A percentile compares a stretch with the other conserved stretches of the same genome.
Conservation (phyloP, 2,797 vertebrate genomes). For the Anniella stebbinsi region DNA sequence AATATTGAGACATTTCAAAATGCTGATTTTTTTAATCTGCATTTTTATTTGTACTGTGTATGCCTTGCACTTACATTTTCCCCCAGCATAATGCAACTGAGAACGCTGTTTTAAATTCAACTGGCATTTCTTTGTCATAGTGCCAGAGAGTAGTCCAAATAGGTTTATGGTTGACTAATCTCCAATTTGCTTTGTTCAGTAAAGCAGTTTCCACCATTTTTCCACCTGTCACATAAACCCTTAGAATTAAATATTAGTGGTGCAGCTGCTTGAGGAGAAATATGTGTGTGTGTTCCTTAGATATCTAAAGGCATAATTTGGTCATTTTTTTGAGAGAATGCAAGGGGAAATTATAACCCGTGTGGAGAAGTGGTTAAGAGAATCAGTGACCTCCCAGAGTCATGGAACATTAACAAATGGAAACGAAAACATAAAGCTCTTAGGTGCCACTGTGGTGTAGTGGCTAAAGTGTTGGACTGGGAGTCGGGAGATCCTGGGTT, state of each 20-base stretch:
- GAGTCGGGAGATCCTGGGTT: no score
- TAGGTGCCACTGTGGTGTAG: no score
- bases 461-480: no score
- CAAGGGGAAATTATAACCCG: background rate
- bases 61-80: background rate
- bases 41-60: background rate
- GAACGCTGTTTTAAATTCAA: background rate
- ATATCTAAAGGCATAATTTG: background rate
- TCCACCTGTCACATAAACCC: background rate
- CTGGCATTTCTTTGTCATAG: background rate
- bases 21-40: background rate
- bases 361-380: background rate
- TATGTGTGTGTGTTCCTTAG: background rate
- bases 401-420: background rate
- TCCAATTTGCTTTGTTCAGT: background rate
- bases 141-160: background rate
- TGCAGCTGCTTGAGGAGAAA: background rate
- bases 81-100: background rate
- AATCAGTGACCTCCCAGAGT: background rate
- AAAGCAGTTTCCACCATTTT: background rate
- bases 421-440: background rate
- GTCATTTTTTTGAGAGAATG: background rate
- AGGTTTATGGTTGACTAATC: no score
- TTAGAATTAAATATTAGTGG: background rate
- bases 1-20: background rate